Evolutionary conservation across 2,113 vertebrate genomes (phyloP).

Genomic region (Heterocephalus glaber): DNA sequence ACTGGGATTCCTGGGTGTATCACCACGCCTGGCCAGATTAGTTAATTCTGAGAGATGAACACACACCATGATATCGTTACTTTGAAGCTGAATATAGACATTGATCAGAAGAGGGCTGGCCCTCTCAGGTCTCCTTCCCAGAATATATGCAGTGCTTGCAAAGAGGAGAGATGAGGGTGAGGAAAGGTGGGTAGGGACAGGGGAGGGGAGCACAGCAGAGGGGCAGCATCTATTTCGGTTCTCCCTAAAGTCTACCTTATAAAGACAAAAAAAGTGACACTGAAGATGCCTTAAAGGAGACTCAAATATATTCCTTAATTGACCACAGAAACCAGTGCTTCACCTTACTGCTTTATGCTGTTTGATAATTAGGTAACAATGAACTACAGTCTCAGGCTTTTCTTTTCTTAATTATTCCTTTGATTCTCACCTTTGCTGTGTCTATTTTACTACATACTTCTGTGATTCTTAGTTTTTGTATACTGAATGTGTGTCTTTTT

Average conservation of each 20-base stretch:
- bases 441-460: neutral
- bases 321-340: neutral
- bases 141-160: neutral
- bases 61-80: neutral
- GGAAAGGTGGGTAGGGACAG: too few species aligned
- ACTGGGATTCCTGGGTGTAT: neutral
- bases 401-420: neutral
- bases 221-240: neutral
- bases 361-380: neutral
- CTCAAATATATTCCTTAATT: neutral
- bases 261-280: neutral
- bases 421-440: neutral
- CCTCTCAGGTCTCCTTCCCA: neutral
- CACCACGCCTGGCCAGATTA: neutral
- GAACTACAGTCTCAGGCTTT: neutral
- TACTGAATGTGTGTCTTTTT: neutral
- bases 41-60: neutral
- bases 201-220: neutral
- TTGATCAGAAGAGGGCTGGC: neutral
- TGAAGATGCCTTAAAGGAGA: neutral
- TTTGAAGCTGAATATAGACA: neutral
- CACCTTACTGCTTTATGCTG: neutral
- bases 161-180: neutral
- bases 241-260: slow-evolving; percentile 11
- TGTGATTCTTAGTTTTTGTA: neutral